A percentile compares a stretch with the other conserved stretches of the same genome.
phyloP scores from a whole-genome alignment of 2,797 vertebrate species.

The Amblyraja radiata region DNA sequence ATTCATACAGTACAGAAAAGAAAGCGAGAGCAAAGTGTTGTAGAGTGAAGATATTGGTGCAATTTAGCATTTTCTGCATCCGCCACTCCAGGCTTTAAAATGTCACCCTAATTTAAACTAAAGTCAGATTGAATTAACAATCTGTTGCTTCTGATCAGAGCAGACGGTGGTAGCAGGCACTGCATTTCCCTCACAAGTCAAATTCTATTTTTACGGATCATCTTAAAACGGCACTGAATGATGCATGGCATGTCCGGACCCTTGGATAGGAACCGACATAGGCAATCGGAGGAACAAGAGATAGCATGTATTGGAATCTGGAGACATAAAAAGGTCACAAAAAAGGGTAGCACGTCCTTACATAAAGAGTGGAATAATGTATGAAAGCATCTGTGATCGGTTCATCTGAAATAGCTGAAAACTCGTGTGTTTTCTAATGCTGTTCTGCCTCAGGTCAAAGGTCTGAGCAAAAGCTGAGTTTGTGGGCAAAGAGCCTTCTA shows the following conservation, averaged over 20 bases:
- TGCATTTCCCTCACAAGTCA: neutral
- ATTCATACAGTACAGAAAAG: neutral
- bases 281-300: neutral
- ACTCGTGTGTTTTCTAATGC: neutral
- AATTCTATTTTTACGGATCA: constrained; percentile 3
- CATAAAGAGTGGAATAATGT: neutral
- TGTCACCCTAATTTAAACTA: neutral
- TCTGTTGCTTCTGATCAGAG: constrained; percentile 6
- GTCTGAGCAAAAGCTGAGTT: neutral
- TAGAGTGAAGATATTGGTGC: neutral
- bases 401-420: neutral
- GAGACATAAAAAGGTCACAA: too few species aligned
- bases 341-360: too few species aligned
- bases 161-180: neutral
- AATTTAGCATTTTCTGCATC: neutral
- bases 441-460: neutral
- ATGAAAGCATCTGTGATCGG: neutral
- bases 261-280: neutral
- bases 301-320: too few species aligned
- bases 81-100: neutral
- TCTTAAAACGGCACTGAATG: neutral
- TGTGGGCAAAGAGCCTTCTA: neutral
- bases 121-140: neutral
- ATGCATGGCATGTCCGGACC: neutral
- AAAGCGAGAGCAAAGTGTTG: neutral